phyloP scores from a whole-genome alignment of 2,797 vertebrate genomes.

The Phataginus tricuspis region DNA sequence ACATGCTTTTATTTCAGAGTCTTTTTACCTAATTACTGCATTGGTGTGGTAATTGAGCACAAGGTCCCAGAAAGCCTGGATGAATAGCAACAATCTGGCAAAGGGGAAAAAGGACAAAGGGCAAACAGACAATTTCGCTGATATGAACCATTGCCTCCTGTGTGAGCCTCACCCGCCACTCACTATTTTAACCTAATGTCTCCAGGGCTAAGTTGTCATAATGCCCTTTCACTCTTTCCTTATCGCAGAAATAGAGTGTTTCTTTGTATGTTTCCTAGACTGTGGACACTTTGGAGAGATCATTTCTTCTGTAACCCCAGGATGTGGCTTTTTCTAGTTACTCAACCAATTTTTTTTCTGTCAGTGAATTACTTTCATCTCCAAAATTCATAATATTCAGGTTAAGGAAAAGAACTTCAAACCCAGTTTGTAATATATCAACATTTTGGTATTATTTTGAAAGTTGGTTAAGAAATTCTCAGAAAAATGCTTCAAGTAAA shows the following conservation, averaged over 20 bases:
- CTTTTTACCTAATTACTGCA: conserved; percentile 1
- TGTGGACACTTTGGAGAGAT: background rate
- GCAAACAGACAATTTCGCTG: background rate
- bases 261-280: background rate
- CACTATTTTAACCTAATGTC: fast-evolving
- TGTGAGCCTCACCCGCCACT: background rate
- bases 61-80: background rate
- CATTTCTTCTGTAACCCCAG: background rate
- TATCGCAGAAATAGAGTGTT: background rate
- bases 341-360: background rate
- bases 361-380: background rate
- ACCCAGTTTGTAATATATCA: background rate
- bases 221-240: background rate
- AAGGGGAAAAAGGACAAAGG: background rate
- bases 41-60: conserved; percentile 21
- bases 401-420: background rate
- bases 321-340: background rate
- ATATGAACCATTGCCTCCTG: background rate
- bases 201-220: background rate
- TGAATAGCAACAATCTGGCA: background rate
- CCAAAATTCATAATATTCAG: background rate
- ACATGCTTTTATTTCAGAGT: background rate
- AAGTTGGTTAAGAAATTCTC: background rate
- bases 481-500: background rate
- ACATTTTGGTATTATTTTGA: background rate